A percentile compares a stretch with the other conserved stretches of the same genome.
Evolutionary conservation across 2,888 invertebrate genomes (phyloP).

Genomic region (Ectemnius lituratus): DNA sequence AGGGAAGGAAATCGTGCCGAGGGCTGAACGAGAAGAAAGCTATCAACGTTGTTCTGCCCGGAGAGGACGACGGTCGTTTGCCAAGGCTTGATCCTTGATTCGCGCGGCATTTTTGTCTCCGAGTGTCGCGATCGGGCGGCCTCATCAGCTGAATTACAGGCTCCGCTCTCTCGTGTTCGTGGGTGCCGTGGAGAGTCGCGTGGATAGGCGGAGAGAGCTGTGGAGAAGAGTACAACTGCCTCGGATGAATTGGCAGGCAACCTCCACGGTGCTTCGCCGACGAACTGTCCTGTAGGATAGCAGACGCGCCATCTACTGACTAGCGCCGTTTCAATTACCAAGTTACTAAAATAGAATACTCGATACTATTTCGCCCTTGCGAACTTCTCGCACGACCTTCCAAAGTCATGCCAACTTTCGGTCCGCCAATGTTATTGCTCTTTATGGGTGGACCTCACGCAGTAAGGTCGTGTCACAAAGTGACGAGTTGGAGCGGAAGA

Average conservation of each 20-base stretch:
- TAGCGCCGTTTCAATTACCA: constrained; percentile 6
- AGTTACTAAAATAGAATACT: neutral
- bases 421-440: too few species aligned
- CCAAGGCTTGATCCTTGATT: constrained; percentile 65
- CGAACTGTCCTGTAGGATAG: neutral
- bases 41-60: constrained; percentile 53
- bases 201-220: constrained; percentile 74
- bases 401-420: too few species aligned
- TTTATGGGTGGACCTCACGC: too few species aligned
- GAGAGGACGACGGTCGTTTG: constrained; percentile 61
- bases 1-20: neutral
- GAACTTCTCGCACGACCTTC: too few species aligned
- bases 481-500: neutral
- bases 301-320: too few species aligned
- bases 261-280: constrained; percentile 17
- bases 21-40: constrained; percentile 47
- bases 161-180: constrained; percentile 65
- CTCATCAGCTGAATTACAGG: constrained; percentile 77
- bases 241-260: constrained; percentile 54
- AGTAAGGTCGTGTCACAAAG: too few species aligned
- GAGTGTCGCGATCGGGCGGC: constrained; percentile 76
- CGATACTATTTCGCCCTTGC: too few species aligned
- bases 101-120: constrained; percentile 70
- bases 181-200: constrained; percentile 75
- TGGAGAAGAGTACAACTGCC: constrained; percentile 43